Evolutionary conservation across 2,888 invertebrate genomes (phyloP).

Genomic region (Cheiracanthium punctorium): DNA sequence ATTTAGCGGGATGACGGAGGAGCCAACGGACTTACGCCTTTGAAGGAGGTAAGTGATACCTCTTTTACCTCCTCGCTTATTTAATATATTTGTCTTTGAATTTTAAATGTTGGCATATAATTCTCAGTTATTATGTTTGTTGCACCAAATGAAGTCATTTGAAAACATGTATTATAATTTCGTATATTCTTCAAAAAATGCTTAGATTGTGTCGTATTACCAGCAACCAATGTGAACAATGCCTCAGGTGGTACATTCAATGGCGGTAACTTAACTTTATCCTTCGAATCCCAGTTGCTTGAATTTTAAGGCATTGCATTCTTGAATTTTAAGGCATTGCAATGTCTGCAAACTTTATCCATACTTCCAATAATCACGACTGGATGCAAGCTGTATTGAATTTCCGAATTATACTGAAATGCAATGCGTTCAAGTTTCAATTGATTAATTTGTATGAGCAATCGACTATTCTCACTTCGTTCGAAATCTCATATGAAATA

Average conservation of each 20-base stretch:
- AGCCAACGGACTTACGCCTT: too few relatives aligned
- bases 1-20: too few relatives aligned
- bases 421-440: too few relatives aligned
- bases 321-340: too few relatives aligned
- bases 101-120: slow-evolving; percentile 54
- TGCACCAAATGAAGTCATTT: slow-evolving; percentile 65
- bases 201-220: neutral
- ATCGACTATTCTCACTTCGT: too few relatives aligned
- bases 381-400: neutral
- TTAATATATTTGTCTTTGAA: slow-evolving; percentile 73
- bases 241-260: neutral
- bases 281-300: neutral
- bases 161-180: slow-evolving; percentile 2
- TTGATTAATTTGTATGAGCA: too few relatives aligned
- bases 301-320: too few relatives aligned
- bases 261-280: neutral
- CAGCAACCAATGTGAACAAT: neutral
- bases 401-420: too few relatives aligned
- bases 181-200: neutral
- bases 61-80: too few relatives aligned
- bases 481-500: too few relatives aligned
- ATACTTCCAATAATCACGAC: slow-evolving; percentile 3
- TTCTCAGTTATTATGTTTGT: too few relatives aligned
- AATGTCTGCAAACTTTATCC: neutral
- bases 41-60: too few relatives aligned